Evolutionary conservation across 2,797 vertebrate species (phyloP).

Genomic region (Tapirus indicus): DNA sequence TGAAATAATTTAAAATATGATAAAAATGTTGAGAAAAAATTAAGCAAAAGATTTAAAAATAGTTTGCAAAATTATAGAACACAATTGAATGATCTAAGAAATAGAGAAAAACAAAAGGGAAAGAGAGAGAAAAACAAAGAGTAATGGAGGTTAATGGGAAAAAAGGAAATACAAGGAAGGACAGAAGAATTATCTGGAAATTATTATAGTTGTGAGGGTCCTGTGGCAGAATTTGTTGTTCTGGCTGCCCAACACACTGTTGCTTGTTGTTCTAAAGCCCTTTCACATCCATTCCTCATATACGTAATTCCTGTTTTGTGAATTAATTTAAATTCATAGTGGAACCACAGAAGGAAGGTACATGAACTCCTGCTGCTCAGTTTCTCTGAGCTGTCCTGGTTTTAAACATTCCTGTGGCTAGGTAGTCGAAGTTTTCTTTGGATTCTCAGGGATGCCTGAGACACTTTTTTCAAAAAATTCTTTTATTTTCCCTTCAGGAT

Average conservation of each 20-base stretch:
- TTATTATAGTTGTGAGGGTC: not conserved
- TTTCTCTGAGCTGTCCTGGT: not conserved
- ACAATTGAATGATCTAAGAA: not conserved
- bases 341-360: not conserved
- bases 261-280: not conserved
- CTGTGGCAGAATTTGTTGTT: not conserved
- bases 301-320: not conserved
- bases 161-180: not conserved
- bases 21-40: not conserved
- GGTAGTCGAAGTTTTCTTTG: not conserved
- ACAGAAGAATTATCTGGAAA: not conserved
- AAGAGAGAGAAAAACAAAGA: not conserved
- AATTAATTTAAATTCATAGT: not conserved
- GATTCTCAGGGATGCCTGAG: not conserved
- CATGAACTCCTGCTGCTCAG: not conserved
- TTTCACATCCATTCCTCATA: not conserved
- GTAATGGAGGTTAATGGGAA: not conserved
- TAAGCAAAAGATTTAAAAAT: not conserved
- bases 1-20: not conserved
- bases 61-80: not conserved
- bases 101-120: not conserved
- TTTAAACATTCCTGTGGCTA: not conserved
- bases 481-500: not conserved
- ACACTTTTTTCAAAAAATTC: not conserved
- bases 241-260: not conserved